Evolutionary conservation across 2,888 invertebrate genomes (phyloP), one percentile per base, ranked within the genome.

Genomic region (Drosophila monieri): DNA sequence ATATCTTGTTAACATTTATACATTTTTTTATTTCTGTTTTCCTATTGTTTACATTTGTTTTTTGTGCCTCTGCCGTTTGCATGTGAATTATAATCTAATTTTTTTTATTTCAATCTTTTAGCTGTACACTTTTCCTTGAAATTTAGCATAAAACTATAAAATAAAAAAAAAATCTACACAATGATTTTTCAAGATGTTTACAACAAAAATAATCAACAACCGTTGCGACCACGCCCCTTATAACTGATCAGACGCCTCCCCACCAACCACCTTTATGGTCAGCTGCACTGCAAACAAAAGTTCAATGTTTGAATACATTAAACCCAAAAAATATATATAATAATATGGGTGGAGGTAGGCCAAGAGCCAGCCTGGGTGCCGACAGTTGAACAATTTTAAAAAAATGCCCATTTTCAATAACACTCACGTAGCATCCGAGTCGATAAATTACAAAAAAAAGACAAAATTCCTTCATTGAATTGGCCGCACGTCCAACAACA

Each of bases 231-330:
- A 49, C 65, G 54, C 77, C 77, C 54, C 59, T 25, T 25, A 37
- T 53, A 57, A 39, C 44, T 18, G 27, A 23, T 56, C 21, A 8
- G 35, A 1, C 18, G 18, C 18, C 18, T 18, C 18, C 18, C 41
- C 23, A 37, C 46, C 8, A 27, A 2, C 9, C 25, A 14, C 39
- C 30, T 46, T 62, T 78, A 77, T 57, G 76, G 74, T 70, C 64
- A 48, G 58, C 61, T 74, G 74, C 60, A 71, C 74, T 73, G 71
- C 62, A 69, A 78, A 80, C 74, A 81, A 77, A 81, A 85, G 85
- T 81, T 81, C 81, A 81, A 81, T 81, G 81, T 74, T 85, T 81
- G 85, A 79, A 81, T 85, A 85, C 85, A 85, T 78, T 78, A 75
- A 73, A 58, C 68, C 37, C 43, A 43, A 41, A 66, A 70, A 49